Conservation (phyloP, 2,888 invertebrate species). For the Campoplex nolae region DNA sequence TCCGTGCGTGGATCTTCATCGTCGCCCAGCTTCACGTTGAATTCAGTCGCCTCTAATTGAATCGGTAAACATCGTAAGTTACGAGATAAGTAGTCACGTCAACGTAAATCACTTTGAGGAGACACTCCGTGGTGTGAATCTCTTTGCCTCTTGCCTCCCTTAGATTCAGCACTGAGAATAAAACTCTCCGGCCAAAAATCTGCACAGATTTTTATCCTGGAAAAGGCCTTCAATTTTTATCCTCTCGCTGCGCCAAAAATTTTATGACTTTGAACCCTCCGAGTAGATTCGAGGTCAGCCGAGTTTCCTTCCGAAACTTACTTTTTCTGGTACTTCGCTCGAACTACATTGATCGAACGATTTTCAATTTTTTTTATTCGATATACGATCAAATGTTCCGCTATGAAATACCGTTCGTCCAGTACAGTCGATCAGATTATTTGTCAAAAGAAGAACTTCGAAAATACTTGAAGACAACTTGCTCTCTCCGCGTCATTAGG, state of each 20-base stretch:
- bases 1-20: neutral
- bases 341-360: too few relatives aligned
- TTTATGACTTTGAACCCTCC: neutral
- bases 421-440: too few relatives aligned
- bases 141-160: neutral
- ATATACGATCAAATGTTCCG: too few relatives aligned
- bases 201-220: neutral
- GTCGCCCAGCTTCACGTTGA: slow-evolving; percentile 39
- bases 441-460: too few relatives aligned
- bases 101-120: slow-evolving; percentile 79
- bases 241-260: neutral
- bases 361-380: too few relatives aligned
- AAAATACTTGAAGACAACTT: too few relatives aligned
- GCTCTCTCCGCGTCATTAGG: too few relatives aligned
- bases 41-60: slow-evolving; percentile 81
- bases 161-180: slow-evolving; percentile 30
- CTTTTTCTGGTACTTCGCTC: neutral
- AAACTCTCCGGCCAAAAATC: neutral
- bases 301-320: neutral
- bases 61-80: slow-evolving; percentile 84
- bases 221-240: neutral
- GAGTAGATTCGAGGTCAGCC: neutral
- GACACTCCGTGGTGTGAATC: slow-evolving; percentile 68
- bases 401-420: too few relatives aligned
- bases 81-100: slow-evolving; percentile 81